Evolutionary conservation across 2,797 vertebrate genomes (phyloP), one percentile per base, ranked within the genome.

Genomic region (Sciurus carolinensis): DNA sequence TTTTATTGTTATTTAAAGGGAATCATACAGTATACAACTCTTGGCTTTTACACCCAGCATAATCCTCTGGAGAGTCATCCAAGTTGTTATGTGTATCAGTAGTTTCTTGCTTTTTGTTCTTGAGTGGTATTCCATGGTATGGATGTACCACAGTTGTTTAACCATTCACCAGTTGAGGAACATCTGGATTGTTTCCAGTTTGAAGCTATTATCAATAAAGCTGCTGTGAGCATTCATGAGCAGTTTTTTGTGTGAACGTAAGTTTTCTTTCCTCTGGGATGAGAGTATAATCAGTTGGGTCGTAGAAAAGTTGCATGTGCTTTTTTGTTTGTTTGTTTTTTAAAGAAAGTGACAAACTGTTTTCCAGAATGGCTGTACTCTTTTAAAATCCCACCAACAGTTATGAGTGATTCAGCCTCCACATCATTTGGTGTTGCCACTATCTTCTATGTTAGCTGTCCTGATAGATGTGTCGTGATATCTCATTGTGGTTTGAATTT

Each of bases 231-330:
- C 77, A 50, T 91, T 89, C 42, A 8, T 72, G 67, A 90, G n/a
- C 28, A 90, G 26, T 15, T 90, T 95, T 96, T 94, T 44, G 3
- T 92, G 12, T 81, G 17, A 82, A 62, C 6, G 15, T 59, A 57
- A 64, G 42, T 92, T 93, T 97, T 96, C 24, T 59, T 54, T 95
- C 95, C 69, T 95, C 20, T 71, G 59, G 64, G 52, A 39, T 88
- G 69, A 54, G 18, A 87, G 12, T 92, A 1, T 90, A 80, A 87
- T 73, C 69, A 42, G 7, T 77, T 95, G 71, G 57, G 52, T 94
- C 44, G 77, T 90, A 54, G 79, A 59, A 20, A 91, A 75, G 12
- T 84, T 89, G 7, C 44, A 26, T 64, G 2, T 76, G 1, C 57
- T 39, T 76, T 66, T 64, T 54, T 54, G 76, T 87, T 95, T 83